A percentile compares a stretch with the other conserved stretches of the same genome.
These are phyloP conservation scores for Drosophila glabriapex DNA, from an alignment of 2,888 invertebrate genomes.

Conservation along the genomic window DNA sequence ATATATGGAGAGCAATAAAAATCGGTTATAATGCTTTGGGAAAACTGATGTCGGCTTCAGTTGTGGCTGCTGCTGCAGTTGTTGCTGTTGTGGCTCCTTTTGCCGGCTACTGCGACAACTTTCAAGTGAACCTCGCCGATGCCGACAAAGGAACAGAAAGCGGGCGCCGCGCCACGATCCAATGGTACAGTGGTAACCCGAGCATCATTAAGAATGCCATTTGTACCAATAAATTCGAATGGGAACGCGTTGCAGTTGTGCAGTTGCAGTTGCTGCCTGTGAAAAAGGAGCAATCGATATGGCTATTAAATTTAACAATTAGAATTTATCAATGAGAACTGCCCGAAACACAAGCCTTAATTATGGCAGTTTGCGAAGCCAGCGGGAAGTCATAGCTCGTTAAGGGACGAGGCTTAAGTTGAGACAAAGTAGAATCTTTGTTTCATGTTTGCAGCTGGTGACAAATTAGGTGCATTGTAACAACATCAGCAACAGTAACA, in stretches of 20 bases:
- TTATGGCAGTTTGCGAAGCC: conserved; percentile 57
- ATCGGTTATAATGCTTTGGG: conserved; percentile 82
- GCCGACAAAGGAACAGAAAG: conserved; percentile 76
- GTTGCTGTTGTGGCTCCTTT: conserved; percentile 15
- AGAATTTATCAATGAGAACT: conserved; percentile 82
- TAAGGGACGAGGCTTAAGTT: conserved; percentile 11
- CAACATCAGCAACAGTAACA: conserved; percentile 31
- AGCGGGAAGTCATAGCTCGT: conserved; percentile 74
- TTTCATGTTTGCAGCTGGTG: conserved; percentile 51
- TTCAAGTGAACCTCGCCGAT: conserved; percentile 41
- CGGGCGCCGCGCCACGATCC: conserved; percentile 63
- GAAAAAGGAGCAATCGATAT: conserved; percentile 76
- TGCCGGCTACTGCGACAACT: conserved; percentile 62
- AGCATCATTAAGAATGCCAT: conserved; percentile 83
- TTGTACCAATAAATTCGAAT: conserved; percentile 84
- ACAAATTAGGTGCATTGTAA: conserved; percentile 75
- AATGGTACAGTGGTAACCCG: conserved; percentile 48
- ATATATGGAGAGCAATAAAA: conserved; percentile 84
- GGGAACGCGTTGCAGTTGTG: conserved; percentile 46
- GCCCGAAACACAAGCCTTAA: conserved; percentile 50
- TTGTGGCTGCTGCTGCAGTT: conserved; percentile 14
- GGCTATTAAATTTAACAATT: conserved; percentile 84
- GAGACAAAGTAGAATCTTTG: conserved; percentile 32
- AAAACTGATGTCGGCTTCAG: conserved; percentile 54
- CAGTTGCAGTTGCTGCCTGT: conserved; percentile 32